Percentiles rank a stretch among this genome's conserved stretches.
Evolutionary conservation across 2,797 vertebrate species (phyloP).

Genomic region (Sebastes diploproa): DNA sequence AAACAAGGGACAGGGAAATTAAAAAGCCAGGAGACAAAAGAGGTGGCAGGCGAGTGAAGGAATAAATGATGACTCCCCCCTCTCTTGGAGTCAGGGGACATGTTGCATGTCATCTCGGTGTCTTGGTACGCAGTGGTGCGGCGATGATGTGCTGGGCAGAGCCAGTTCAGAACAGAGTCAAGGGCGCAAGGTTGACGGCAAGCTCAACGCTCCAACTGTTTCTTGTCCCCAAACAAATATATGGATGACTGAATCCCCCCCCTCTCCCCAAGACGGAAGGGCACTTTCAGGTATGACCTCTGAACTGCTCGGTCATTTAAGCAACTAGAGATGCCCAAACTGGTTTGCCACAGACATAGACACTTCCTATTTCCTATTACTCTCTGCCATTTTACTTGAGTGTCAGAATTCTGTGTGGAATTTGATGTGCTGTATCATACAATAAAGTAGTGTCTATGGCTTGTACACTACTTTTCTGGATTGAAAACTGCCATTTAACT

Average conservation of each 20-base stretch:
- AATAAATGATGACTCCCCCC: slow-evolving; percentile 67
- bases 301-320: slow-evolving; percentile 45
- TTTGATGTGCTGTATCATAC: accelerated
- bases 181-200: slow-evolving; percentile 76
- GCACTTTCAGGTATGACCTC: slow-evolving; percentile 55
- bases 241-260: slow-evolving; percentile 69
- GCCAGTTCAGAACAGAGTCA: slow-evolving; percentile 75
- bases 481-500: no score
- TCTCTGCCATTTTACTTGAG: neutral
- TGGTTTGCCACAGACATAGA: neutral
- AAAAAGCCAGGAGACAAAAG: slow-evolving; percentile 74
- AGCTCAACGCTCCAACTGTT: slow-evolving; percentile 80
- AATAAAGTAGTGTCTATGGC: neutral
- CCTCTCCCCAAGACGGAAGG: neutral
- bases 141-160: slow-evolving; percentile 77
- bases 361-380: neutral
- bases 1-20: slow-evolving; percentile 74
- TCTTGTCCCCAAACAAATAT: slow-evolving; percentile 76
- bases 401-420: neutral
- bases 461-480: neutral
- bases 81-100: slow-evolving; percentile 70
- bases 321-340: slow-evolving; percentile 7
- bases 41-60: slow-evolving; percentile 65
- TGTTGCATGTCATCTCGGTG: slow-evolving; percentile 79
- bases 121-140: slow-evolving; percentile 76